These are phyloP conservation scores for Petrocephalus sullivani DNA, from an alignment of 2,797 vertebrate species.

Conservation along the genomic window DNA sequence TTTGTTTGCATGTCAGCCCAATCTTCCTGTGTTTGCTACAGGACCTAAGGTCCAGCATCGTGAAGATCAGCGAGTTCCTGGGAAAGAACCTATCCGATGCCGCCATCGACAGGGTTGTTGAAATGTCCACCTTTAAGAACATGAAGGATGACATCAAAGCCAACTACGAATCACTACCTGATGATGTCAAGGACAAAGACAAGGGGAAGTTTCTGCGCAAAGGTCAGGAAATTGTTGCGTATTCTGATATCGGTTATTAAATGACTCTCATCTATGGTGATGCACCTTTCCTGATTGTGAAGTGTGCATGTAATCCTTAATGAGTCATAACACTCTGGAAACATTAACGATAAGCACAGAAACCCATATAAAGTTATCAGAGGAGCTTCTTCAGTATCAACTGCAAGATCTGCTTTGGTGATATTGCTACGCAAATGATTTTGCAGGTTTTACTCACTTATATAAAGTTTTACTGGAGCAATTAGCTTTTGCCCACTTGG, in stretches of 20 bases:
- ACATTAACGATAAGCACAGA: not conserved
- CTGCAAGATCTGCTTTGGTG: not conserved
- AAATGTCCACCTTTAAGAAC: conserved; percentile 46
- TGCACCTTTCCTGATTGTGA: not conserved
- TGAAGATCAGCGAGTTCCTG: conserved; percentile 55
- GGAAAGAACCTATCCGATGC: conserved; percentile 53
- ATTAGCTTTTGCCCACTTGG: not conserved
- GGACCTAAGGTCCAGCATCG: conserved; percentile 53
- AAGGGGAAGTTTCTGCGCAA: conserved; percentile 50
- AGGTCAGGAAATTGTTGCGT: conserved; percentile 33
- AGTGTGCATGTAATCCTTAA: not conserved
- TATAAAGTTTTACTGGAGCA: not conserved
- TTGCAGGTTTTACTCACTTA: not conserved
- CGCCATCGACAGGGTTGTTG: conserved; percentile 49
- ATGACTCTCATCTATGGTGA: not conserved
- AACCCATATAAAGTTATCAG: not conserved
- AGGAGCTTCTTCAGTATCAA: not conserved
- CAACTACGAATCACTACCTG: conserved; percentile 46
- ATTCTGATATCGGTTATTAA: not conserved
- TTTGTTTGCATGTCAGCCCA: not conserved
- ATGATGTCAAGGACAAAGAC: fast-evolving
- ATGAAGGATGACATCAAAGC: conserved; percentile 51
- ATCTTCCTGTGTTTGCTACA: conserved; percentile 25
- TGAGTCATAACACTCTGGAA: not conserved
- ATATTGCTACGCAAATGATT: not conserved